A percentile compares a stretch with the other conserved stretches of the same genome.
These are phyloP conservation scores for Drosophila crucigera DNA, from an alignment of 2,888 invertebrate species.

Conservation along the genomic window DNA sequence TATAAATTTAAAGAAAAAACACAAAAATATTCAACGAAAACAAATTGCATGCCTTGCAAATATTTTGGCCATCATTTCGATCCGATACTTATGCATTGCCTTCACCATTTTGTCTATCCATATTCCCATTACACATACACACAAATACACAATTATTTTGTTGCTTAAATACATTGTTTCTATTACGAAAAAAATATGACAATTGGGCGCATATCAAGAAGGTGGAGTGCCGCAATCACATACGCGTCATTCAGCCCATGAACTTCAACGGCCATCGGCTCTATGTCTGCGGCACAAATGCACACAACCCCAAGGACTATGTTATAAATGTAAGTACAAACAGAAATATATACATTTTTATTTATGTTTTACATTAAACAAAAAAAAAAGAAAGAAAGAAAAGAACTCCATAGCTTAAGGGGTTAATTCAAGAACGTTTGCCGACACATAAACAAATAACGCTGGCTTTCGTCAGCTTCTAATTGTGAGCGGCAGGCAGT, in stretches of 20 bases:
- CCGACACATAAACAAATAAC: neutral
- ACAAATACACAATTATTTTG: conserved; percentile 44
- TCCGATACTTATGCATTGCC: conserved; percentile 58
- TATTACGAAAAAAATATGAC: conserved; percentile 28
- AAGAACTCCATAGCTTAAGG: neutral
- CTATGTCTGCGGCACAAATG: conserved; percentile 97
- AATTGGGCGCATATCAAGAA: conserved; percentile 87
- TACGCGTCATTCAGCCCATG: conserved; percentile 97
- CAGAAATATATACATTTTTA: neutral
- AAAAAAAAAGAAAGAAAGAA: neutral
- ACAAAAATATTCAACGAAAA: neutral
- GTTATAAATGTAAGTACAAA: conserved; percentile 94
- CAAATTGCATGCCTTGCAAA: conserved; percentile 13
- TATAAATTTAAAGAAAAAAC: conserved; percentile 24
- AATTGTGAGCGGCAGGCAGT: conserved; percentile 69
- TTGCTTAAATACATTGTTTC: conserved; percentile 55
- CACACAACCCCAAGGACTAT: conserved; percentile 97
- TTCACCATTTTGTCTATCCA: conserved; percentile 38
- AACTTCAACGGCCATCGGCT: conserved; percentile 92
- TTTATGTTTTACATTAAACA: neutral
- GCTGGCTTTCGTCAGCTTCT: conserved; percentile 46
- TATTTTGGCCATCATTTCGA: conserved; percentile 53
- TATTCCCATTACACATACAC: conserved; percentile 19
- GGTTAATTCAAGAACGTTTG: conserved; percentile 3
- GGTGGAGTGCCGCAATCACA: conserved; percentile 97